Conservation (phyloP, 1,140 invertebrate genomes). For the Pseudoatta argentina region DNA sequence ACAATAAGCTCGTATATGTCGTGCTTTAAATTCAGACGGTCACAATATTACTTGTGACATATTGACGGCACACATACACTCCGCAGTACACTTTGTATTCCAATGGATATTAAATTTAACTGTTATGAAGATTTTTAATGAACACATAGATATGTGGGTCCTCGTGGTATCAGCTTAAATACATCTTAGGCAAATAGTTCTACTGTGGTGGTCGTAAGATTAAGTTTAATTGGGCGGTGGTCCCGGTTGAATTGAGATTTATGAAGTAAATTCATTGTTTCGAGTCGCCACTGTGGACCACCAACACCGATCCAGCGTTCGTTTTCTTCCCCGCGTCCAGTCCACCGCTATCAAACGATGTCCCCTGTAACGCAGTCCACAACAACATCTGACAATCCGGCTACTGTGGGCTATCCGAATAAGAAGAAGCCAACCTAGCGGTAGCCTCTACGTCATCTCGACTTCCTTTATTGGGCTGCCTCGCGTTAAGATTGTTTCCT, state of each 20-base stretch:
- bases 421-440: constrained; percentile 69
- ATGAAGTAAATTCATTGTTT: constrained; percentile 86
- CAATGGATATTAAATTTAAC: constrained; percentile 51
- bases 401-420: constrained; percentile 73
- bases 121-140: constrained; percentile 42
- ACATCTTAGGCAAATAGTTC: constrained; percentile 80
- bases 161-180: constrained; percentile 56
- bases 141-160: constrained; percentile 54
- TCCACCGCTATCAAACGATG: constrained; percentile 82
- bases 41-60: not conserved
- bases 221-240: constrained; percentile 84
- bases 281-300: constrained; percentile 82
- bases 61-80: not conserved
- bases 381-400: constrained; percentile 78
- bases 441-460: constrained; percentile 70
- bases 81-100: not conserved
- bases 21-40: not conserved
- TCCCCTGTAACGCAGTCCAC: constrained; percentile 80
- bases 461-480: constrained; percentile 68
- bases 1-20: too few relatives aligned
- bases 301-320: constrained; percentile 78
- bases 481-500: constrained; percentile 57
- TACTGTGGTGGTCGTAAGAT: constrained; percentile 80
- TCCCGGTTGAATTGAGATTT: constrained; percentile 85
- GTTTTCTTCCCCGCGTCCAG: constrained; percentile 43